These are phyloP conservation scores for Enoplosus armatus DNA, from an alignment of 2,797 vertebrate species.

Conservation along the genomic window DNA sequence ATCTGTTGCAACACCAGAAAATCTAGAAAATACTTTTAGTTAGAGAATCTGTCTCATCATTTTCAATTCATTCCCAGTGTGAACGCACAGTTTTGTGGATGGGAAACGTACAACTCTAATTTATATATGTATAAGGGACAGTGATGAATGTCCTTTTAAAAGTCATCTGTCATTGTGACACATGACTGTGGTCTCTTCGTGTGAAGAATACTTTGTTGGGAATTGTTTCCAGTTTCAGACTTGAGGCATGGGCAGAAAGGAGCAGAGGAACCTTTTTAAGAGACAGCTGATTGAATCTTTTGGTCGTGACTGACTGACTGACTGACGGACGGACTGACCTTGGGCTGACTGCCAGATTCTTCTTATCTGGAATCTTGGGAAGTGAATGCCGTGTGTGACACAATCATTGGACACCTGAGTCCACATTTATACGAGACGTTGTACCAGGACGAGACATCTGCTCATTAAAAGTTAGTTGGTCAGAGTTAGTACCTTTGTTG, in stretches of 20 bases:
- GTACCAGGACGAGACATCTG: neutral
- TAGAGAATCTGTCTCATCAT: too few relatives aligned
- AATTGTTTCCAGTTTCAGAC: conserved; percentile 10
- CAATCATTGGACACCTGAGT: neutral
- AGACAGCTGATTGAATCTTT: conserved; percentile 29
- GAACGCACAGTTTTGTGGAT: neutral
- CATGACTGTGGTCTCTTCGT: neutral
- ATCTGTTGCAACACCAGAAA: conserved; percentile 5
- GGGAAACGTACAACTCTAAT: neutral
- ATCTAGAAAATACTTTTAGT: neutral
- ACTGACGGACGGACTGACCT: conserved; percentile 9
- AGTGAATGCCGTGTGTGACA: neutral
- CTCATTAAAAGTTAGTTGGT: too few relatives aligned
- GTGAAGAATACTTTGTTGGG: conserved; percentile 4
- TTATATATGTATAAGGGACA: conserved; percentile 12
- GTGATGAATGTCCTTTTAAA: conserved; percentile 19
- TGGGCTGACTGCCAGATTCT: conserved; percentile 13
- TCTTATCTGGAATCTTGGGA: conserved; percentile 26
- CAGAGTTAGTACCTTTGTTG: too few relatives aligned
- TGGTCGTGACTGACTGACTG: too few relatives aligned
- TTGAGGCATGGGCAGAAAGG: neutral
- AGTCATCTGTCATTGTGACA: conserved; percentile 25
- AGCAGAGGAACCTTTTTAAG: conserved; percentile 20
- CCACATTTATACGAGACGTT: neutral
- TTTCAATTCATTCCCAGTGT: neutral